Base-by-base conservation (phyloP, 2,113 vertebrate genomes). In the Festucalex cinctus region DNA sequence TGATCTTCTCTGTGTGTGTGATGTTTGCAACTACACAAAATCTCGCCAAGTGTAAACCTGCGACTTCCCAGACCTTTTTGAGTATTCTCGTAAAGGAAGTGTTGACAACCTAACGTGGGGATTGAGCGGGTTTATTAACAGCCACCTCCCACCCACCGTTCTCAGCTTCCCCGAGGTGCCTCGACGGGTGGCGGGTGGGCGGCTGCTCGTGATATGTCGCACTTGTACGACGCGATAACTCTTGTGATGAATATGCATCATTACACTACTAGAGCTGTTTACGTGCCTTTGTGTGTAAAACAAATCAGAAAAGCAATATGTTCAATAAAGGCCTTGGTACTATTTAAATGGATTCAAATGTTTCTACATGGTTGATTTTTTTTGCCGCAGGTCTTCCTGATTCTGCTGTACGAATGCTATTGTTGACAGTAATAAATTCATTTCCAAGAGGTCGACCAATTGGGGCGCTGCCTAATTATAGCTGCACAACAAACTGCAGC, bases 51-150 rank as follows among this genome's bases (percentile, higher is more conserved):
- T 85, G 85, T 76, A 67, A 90, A 86, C 78, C 51, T 49, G 79
- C 5, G 32, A 85, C 80, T 85, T 88, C 86, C 83, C 82, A 76
- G 63, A 83, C 66, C 74, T 36, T 79, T 85, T 85, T 85, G 80
- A 85, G 79, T 80, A 63, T 81, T 68, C 69, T 61, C 65, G 77
- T 70, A 80, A 80, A 86, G 81, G 83, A 88, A 81, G 85, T 82
- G 88, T 82, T 86, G 86, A 89, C 77, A 76, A 66, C 70, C 12
- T 13, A 48, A 73, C 72, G 58, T 71, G 53, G 59, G 71, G 35
- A 84, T 71, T 22, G 57, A 70, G 76, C 22, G 0, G 73, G 76
- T 81, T 90, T 81, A 88, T 86, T 90, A 90, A 80, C 84, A 72
- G 75, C 73, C 58, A 2, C 26, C 51, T 24, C 19, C 48, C 48